A percentile compares a stretch with the other conserved stretches of the same genome.
Evolutionary conservation across 2,113 vertebrate genomes (phyloP).

Genomic region (Verasper variegatus): DNA sequence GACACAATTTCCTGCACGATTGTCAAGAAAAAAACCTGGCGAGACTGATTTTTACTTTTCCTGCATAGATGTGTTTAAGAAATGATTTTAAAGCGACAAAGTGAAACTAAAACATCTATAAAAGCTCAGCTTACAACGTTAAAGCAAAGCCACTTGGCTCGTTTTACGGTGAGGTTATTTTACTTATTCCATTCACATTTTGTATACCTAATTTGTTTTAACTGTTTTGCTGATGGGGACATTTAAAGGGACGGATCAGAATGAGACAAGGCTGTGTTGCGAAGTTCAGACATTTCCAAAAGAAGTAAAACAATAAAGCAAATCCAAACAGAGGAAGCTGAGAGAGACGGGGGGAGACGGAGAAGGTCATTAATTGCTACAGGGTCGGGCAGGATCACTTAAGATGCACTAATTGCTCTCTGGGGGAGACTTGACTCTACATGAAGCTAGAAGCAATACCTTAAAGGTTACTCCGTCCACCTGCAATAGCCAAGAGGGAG

Average conservation of each 20-base stretch:
- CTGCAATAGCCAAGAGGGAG: slow-evolving; percentile 71
- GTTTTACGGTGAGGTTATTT: background rate
- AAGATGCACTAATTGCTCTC: slow-evolving; percentile 58
- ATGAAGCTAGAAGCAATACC: slow-evolving; percentile 78
- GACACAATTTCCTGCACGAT: no score
- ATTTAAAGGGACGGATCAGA: background rate
- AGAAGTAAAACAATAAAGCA: no score
- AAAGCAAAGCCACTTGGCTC: no score
- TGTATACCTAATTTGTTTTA: no score
- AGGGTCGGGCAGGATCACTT: slow-evolving; percentile 41
- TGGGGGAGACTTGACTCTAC: slow-evolving; percentile 46
- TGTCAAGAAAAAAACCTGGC: no score
- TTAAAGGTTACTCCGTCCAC: slow-evolving; percentile 75
- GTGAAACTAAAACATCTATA: no score
- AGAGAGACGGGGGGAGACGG: background rate
- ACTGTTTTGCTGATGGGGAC: background rate
- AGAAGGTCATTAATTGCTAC: slow-evolving; percentile 21
- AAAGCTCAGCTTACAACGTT: no score
- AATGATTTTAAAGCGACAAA: no score
- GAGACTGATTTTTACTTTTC: no score
- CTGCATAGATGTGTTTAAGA: no score
- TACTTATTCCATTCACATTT: background rate
- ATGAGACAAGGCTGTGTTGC: background rate
- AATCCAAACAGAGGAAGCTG: background rate
- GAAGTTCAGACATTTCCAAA: no score